Percentiles rank a stretch among this genome's conserved stretches.
phyloP scores from a whole-genome alignment of 2,797 vertebrate species.

The Acestrorhynchus altus region DNA sequence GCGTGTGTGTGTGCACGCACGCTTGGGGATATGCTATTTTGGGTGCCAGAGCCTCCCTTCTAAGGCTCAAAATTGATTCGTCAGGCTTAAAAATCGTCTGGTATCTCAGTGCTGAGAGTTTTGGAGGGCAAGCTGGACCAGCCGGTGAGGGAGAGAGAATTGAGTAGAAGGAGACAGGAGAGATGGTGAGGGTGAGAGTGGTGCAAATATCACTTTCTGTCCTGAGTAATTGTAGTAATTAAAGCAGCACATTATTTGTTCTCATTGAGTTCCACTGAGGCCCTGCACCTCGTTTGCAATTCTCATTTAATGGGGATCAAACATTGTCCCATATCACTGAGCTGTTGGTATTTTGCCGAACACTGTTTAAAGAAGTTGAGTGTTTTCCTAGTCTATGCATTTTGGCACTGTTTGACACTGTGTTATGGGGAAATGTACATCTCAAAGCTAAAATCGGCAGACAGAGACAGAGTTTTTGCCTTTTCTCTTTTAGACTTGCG shows the following conservation, averaged over 20 bases:
- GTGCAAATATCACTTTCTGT: background rate
- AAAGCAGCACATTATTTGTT: background rate
- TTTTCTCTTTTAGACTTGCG: too few species aligned
- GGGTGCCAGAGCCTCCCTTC: background rate
- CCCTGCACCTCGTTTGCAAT: background rate
- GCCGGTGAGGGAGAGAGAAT: background rate
- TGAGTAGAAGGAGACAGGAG: background rate
- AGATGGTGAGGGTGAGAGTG: background rate
- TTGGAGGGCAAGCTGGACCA: slow-evolving; percentile 24
- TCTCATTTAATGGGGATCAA: background rate
- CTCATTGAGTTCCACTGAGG: too few species aligned
- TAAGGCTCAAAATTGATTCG: slow-evolving; percentile 67
- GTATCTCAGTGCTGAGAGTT: slow-evolving; percentile 55
- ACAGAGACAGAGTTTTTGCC: too few species aligned
- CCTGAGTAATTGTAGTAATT: background rate
- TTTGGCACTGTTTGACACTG: too few species aligned
- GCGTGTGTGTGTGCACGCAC: background rate
- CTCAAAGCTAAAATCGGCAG: too few species aligned
- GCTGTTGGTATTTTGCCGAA: background rate
- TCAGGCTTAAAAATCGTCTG: slow-evolving; percentile 53
- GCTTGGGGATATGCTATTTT: slow-evolving; percentile 26
- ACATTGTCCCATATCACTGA: background rate
- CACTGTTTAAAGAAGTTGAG: background rate
- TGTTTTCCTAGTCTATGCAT: too few species aligned
- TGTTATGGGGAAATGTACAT: too few species aligned